A percentile compares a stretch with the other conserved stretches of the same genome.
Conservation (phyloP, 30 jellyfish, hydroid and myxozoan species). For the Morbakka virulenta region DNA sequence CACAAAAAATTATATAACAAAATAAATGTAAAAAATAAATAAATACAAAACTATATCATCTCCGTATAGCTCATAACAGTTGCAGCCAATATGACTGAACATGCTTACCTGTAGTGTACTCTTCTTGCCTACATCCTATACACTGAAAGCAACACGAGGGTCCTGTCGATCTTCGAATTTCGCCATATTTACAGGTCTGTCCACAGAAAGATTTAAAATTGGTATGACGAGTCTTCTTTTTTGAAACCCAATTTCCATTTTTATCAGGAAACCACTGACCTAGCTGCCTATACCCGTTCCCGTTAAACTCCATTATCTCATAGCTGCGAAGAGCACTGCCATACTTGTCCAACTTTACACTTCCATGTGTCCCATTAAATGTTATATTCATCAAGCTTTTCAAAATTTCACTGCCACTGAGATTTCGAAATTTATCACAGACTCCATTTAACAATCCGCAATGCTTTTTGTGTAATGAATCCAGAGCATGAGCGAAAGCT, state of each 20-base stretch:
- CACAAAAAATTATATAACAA: not conserved
- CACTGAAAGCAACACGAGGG: slow-evolving; percentile 64
- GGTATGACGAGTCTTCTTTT: not conserved
- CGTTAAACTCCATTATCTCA: slow-evolving; percentile 41
- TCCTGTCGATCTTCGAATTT: slow-evolving; percentile 10
- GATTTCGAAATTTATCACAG: slow-evolving; percentile 1
- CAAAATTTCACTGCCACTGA: slow-evolving; percentile 9
- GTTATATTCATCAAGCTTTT: slow-evolving; percentile 23
- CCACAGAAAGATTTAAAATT: slow-evolving; percentile 71
- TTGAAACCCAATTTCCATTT: not conserved
- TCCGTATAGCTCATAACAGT: not conserved
- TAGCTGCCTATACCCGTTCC: slow-evolving; percentile 16
- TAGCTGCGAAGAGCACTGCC: slow-evolving; percentile 69
- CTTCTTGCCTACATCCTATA: slow-evolving; percentile 26
- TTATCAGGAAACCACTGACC: slow-evolving; percentile 52
- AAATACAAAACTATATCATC: not conserved
- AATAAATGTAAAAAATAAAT: not conserved
- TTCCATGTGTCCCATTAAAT: slow-evolving; percentile 64
- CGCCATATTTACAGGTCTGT: slow-evolving; percentile 26
- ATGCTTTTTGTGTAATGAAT: not conserved
- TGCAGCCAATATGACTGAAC: not conserved
- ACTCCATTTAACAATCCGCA: too few relatives aligned
- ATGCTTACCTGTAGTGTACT: slow-evolving; percentile 45
- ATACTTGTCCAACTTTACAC: slow-evolving; percentile 42
- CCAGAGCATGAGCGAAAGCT: slow-evolving; percentile 59